Evolutionary conservation across 2,797 vertebrate species (phyloP).

Genomic region (Alca torda): DNA sequence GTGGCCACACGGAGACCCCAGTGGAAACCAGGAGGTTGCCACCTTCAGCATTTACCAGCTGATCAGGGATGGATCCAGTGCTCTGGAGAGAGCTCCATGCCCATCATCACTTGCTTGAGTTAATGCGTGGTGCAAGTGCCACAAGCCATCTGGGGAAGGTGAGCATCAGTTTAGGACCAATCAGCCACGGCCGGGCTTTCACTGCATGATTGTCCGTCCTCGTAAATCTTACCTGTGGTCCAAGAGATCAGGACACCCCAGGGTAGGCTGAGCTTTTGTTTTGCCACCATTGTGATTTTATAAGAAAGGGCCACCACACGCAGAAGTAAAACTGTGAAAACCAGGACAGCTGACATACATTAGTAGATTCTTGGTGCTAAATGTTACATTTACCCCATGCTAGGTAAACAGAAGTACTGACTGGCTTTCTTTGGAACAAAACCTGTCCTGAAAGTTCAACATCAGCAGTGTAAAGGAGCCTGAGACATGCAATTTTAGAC

Average conservation of each 20-base stretch:
- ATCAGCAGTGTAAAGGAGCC: background rate
- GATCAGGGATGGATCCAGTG: background rate
- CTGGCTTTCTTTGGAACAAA: background rate
- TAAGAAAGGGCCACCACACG: background rate
- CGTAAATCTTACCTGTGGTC: background rate
- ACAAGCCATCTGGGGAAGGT: background rate
- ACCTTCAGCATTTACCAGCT: background rate
- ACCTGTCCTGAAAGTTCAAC: background rate
- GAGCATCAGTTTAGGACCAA: background rate
- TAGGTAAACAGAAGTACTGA: background rate
- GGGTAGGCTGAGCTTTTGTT: background rate
- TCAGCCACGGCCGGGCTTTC: background rate
- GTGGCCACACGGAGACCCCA: fast-evolving
- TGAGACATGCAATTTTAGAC: background rate
- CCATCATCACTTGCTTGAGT: background rate
- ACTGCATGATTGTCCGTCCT: background rate
- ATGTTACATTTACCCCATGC: background rate
- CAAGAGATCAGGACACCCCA: background rate
- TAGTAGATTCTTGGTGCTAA: background rate
- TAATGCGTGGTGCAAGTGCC: fast-evolving
- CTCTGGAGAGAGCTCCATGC: background rate
- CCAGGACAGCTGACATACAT: background rate
- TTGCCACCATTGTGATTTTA: background rate
- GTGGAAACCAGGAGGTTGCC: background rate
- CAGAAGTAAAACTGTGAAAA: background rate